Evolutionary conservation across 2,888 invertebrate species (phyloP), one percentile per base, ranked within the genome.

Genomic region (Synanthedon tipuliformis): DNA sequence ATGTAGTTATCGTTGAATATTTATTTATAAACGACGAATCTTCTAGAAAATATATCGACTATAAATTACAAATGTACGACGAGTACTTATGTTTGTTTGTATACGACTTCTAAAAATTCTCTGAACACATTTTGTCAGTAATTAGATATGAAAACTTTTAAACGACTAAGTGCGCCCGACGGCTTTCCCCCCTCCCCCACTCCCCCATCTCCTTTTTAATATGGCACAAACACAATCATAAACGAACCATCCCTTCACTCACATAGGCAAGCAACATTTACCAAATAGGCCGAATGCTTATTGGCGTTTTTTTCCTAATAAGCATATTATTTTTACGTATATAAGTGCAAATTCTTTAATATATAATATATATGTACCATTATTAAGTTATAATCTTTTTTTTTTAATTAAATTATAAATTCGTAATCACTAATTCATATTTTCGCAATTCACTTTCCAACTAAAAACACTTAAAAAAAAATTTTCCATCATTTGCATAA

Each of bases 81-180:
- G 69, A 67, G 71, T 74, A 18, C n/a, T n/a, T n/a, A n/a, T n/a
- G n/a, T n/a, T n/a, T 62, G 63, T 58, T 71, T 70, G 71, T 69
- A 73, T 50, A 50, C 40, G 78, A 77, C 69, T 76, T 78, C 78
- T 81, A 81, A 78, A 81, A 81, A 78, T 75, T 69, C 75, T 75
- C 68, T 85, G 84, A 85, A 85, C 85, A 85, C 85, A 85, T 85
- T 83, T 80, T n/a, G 41, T 78, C 64, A 78, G 78, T 83, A 81
- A 23, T 4, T 4, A 84, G 83, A 84, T 84, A 83, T 81, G 83
- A 76, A 71, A 71, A 68, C 66, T 71, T 18, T 69, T 64, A 64
- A 63, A 66, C 59, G 61, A 34, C 54, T 56, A 56, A 53, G 45
- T 56, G 56, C 72, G 71, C 67, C 64, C 65, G 59, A 56, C 55